A percentile compares a stretch with the other conserved stretches of the same genome.
Evolutionary conservation across 2,113 vertebrate species (phyloP).

Genomic region (Geothlypis trichas): DNA sequence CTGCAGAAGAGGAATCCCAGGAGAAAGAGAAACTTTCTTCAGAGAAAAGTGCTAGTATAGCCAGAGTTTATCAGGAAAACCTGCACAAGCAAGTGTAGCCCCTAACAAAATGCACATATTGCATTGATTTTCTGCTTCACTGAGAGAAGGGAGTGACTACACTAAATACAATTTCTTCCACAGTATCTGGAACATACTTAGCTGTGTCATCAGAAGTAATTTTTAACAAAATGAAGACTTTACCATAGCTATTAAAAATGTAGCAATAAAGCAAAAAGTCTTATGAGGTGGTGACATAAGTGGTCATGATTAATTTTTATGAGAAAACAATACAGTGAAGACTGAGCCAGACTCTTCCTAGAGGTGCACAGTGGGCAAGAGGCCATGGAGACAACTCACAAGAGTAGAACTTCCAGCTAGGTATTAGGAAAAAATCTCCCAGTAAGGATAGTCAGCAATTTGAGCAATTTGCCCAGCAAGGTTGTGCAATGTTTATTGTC

Average conservation of each 20-base stretch:
- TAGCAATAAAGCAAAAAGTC: neutral
- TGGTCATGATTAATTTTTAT: conserved; percentile 25
- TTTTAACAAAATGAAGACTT: conserved; percentile 18
- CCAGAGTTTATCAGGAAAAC: conserved; percentile 1
- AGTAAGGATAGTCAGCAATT: neutral
- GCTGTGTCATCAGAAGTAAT: neutral
- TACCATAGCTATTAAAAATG: neutral
- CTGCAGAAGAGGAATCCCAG: neutral
- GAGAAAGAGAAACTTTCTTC: conserved; percentile 19
- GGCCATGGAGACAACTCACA: neutral
- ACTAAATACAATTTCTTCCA: neutral
- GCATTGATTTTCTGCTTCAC: neutral
- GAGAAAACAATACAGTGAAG: neutral
- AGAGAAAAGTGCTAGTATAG: neutral
- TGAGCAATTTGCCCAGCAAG: neutral
- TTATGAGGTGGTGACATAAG: conserved; percentile 19
- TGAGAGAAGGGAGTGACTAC: neutral
- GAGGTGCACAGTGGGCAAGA: neutral
- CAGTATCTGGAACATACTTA: neutral
- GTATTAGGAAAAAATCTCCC: neutral
- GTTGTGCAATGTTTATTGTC: neutral
- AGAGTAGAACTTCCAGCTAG: neutral
- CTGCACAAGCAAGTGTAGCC: neutral
- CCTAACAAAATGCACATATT: neutral
- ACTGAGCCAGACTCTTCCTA: neutral